These are phyloP conservation scores for Heliconius himera DNA, from an alignment of 1,140 invertebrate genomes.

Conservation along the genomic window DNA sequence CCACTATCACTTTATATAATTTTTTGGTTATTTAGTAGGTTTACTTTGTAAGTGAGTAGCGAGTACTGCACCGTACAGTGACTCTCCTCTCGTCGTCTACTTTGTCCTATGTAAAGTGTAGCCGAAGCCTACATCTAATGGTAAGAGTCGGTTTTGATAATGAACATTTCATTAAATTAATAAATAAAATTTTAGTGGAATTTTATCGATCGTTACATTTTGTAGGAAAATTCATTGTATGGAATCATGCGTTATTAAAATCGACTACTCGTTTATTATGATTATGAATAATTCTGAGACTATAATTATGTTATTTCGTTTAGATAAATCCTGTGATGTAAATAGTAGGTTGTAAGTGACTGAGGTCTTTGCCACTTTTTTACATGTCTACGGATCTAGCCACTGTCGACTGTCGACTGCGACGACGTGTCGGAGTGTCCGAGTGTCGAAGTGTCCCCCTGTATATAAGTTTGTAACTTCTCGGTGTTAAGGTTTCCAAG, in stretches of 20 bases:
- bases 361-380: constrained; percentile 78
- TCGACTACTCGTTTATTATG: constrained; percentile 46
- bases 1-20: neutral
- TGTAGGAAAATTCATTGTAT: constrained; percentile 9
- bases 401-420: constrained; percentile 1
- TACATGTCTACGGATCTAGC: constrained; percentile 69
- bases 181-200: neutral
- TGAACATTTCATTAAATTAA: constrained; percentile 8
- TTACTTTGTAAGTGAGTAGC: neutral
- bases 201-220: constrained; percentile 6
- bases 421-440: neutral
- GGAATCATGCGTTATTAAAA: constrained; percentile 30
- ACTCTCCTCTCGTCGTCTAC: constrained; percentile 9
- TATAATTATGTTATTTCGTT: constrained; percentile 50
- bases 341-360: constrained; percentile 74
- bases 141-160: constrained; percentile 28
- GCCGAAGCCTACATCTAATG: constrained; percentile 38
- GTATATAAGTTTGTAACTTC: constrained; percentile 68
- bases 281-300: constrained; percentile 46
- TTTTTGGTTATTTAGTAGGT: neutral
- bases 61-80: neutral
- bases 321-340: constrained; percentile 62
- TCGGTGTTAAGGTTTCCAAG: constrained; percentile 53
- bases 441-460: constrained; percentile 28
- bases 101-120: constrained; percentile 55